Evolutionary conservation across 2,797 vertebrate species (phyloP).

Genomic region (Megalops cyprinoides): DNA sequence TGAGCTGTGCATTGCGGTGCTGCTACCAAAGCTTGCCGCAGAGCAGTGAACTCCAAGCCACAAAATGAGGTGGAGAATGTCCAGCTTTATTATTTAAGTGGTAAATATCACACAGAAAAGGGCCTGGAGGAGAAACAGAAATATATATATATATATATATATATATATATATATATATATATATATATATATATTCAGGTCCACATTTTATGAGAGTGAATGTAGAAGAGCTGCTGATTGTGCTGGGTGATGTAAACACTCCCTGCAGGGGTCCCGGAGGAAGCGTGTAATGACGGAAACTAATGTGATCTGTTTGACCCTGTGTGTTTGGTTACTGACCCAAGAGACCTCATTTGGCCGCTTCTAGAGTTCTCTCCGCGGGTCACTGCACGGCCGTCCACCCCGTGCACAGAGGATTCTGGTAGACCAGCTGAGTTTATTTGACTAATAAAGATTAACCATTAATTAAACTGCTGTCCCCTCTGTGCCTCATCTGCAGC

Average conservation of each 20-base stretch:
- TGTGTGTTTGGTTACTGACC: background rate
- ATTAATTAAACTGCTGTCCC: background rate
- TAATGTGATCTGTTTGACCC: background rate
- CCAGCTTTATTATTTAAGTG: background rate
- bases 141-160: too few relatives aligned
- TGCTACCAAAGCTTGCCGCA: background rate
- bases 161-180: too few relatives aligned
- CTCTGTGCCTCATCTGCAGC: background rate
- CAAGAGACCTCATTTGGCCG: background rate
- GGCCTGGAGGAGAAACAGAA: too few relatives aligned
- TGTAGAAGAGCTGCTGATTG: too few relatives aligned
- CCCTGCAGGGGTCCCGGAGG: background rate
- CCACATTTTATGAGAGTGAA: too few relatives aligned
- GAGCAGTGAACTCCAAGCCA: background rate
- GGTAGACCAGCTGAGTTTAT: background rate
- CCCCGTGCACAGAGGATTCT: background rate
- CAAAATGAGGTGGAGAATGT: background rate
- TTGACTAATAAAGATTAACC: background rate
- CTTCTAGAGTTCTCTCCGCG: background rate
- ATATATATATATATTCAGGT: too few relatives aligned
- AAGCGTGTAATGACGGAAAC: background rate
- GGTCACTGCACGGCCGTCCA: background rate
- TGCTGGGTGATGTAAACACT: too few relatives aligned
- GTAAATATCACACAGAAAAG: background rate
- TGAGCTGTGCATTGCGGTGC: background rate